A percentile compares a stretch with the other conserved stretches of the same genome.
Conservation (phyloP, 1,140 invertebrate genomes). For the Solen grandis region DNA sequence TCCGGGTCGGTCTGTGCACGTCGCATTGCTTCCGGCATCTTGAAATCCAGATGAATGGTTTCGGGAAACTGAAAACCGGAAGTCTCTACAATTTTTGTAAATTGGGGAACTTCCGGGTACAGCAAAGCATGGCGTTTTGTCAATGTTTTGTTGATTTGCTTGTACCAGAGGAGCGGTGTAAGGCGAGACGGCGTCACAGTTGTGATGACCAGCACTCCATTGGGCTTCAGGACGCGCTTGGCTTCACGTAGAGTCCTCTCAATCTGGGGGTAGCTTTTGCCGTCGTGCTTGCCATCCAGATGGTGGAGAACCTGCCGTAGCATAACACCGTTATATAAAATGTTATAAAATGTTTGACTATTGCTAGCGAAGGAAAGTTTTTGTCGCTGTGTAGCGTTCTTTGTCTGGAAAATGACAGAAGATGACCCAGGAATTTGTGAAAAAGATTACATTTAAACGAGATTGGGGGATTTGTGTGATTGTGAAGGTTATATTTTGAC, state of each 20-base stretch:
- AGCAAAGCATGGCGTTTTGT: slow-evolving; percentile 1
- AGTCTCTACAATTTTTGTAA: neutral
- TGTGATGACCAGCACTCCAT: slow-evolving; percentile 3
- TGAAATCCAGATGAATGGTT: neutral
- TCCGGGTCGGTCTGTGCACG: slow-evolving; percentile 20
- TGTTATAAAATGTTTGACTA: no score
- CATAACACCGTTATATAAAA: no score
- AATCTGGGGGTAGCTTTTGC: slow-evolving; percentile 2
- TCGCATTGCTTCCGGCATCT: neutral
- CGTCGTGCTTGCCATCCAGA: slow-evolving; percentile 13
- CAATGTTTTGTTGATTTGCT: slow-evolving; percentile 4
- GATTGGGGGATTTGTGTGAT: no score
- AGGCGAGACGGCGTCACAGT: neutral
- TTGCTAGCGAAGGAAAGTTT: no score
- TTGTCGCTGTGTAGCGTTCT: no score
- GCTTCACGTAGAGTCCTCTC: slow-evolving; percentile 5
- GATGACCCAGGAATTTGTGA: no score
- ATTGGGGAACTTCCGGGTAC: slow-evolving; percentile 1
- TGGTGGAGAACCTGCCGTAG: slow-evolving; percentile 49
- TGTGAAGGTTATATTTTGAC: no score
- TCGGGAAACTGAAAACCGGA: neutral
- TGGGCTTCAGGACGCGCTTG: slow-evolving; percentile 10
- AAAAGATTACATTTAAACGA: no score
- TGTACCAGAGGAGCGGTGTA: slow-evolving; percentile 9
- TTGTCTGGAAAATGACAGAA: no score